Conservation (phyloP, 2,888 invertebrate genomes). For the Sipha maydis region DNA sequence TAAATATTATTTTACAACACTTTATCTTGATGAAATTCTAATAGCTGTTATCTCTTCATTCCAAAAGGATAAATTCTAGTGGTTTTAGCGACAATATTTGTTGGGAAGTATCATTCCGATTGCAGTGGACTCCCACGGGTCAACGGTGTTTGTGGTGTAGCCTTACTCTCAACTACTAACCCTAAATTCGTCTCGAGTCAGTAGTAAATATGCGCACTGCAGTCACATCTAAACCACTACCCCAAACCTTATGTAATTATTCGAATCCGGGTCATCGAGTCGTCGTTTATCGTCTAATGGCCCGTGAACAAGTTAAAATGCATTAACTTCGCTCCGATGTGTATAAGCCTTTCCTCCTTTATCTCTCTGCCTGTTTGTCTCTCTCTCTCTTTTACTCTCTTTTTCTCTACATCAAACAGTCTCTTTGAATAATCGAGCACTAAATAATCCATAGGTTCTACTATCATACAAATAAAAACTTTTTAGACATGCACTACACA, state of each 20-base stretch:
- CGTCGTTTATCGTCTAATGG: constrained; percentile 52
- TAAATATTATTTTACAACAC: neutral
- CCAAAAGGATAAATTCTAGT: constrained; percentile 27
- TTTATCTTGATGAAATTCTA: neutral
- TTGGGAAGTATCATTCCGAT: constrained; percentile 8
- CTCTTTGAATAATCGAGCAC: constrained; percentile 43
- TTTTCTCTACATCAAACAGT: neutral
- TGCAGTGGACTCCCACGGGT: constrained; percentile 19
- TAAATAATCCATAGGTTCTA: constrained; percentile 42
- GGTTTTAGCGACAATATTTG: constrained; percentile 36
- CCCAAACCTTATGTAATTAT: constrained; percentile 33
- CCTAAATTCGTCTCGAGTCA: constrained; percentile 39
- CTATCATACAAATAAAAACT: constrained; percentile 27
- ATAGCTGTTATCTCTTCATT: constrained; percentile 25
- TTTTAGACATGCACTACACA: neutral
- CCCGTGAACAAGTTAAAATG: constrained; percentile 49
- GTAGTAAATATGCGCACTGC: constrained; percentile 22
- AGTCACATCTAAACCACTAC: constrained; percentile 12
- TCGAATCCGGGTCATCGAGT: constrained; percentile 44
- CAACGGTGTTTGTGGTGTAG: constrained; percentile 4
- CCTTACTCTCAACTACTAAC: constrained; percentile 16
- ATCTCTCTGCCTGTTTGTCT: neutral
- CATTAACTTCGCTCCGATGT: constrained; percentile 37
- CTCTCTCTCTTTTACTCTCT: neutral
- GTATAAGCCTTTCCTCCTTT: constrained; percentile 10